These are phyloP conservation scores for Poecilia picta DNA, from an alignment of 2,797 vertebrate species.

Conservation along the genomic window DNA sequence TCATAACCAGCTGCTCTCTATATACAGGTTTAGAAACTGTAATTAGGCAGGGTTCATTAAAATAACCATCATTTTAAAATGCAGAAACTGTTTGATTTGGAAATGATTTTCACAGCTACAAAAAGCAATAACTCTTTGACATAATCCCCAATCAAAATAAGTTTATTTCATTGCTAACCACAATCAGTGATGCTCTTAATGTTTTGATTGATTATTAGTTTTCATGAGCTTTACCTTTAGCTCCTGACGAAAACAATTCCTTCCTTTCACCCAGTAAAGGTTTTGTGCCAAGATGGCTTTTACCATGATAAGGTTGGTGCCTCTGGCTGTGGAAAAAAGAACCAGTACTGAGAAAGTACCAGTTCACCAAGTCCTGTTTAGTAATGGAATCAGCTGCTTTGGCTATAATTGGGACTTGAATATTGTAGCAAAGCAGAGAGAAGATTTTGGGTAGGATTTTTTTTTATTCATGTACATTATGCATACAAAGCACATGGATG, in stretches of 20 bases:
- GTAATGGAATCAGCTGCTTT: not conserved
- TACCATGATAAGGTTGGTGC: not conserved
- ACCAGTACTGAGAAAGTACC: not conserved
- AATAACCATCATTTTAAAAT: not conserved
- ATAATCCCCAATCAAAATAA: no score
- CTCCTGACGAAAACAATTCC: not conserved
- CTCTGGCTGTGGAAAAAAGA: not conserved
- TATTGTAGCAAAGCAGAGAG: not conserved
- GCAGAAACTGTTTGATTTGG: not conserved
- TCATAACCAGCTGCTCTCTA: conserved; percentile 1
- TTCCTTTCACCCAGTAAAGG: not conserved
- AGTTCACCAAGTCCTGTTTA: not conserved
- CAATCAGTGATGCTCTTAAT: not conserved
- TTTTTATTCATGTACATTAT: not conserved
- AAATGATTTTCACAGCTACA: not conserved
- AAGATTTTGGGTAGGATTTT: not conserved
- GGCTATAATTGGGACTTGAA: not conserved
- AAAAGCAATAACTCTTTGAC: not conserved
- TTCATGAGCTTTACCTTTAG: not conserved
- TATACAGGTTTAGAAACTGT: not conserved
- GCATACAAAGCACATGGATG: not conserved
- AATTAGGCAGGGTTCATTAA: not conserved
- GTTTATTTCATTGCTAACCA: not conserved
- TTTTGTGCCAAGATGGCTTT: not conserved
- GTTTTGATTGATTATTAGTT: not conserved